These are phyloP conservation scores for Galerucella nymphaeae DNA, from an alignment of 2,888 invertebrate species.

Conservation along the genomic window DNA sequence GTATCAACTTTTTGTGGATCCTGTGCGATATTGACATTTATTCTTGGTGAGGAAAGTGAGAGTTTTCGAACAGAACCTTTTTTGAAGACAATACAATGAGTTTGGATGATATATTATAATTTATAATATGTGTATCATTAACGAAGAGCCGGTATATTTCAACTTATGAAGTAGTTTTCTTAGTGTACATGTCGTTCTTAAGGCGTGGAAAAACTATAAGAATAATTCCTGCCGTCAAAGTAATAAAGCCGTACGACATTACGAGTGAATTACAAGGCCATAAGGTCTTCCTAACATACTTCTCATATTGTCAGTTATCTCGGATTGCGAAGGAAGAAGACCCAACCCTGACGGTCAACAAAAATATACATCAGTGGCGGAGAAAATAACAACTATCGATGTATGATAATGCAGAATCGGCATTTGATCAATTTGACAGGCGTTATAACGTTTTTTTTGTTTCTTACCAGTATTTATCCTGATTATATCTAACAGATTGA, in stretches of 20 bases:
- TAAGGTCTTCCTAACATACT: slow-evolving; percentile 61
- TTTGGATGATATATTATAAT: too few species aligned
- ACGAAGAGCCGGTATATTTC: background rate
- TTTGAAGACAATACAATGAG: too few species aligned
- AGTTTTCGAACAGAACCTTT: too few species aligned
- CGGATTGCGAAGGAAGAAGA: slow-evolving; percentile 41
- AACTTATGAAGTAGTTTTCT: background rate
- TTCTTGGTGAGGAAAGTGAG: too few species aligned
- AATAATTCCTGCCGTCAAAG: slow-evolving; percentile 49
- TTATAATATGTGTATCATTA: background rate
- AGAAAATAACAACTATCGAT: background rate
- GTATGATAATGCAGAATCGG: background rate
- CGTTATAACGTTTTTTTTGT: too few species aligned
- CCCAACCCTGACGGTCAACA: slow-evolving; percentile 40
- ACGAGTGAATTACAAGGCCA: slow-evolving; percentile 62
- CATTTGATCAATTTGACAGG: too few species aligned
- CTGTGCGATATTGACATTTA: too few species aligned
- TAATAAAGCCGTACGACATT: slow-evolving; percentile 63
- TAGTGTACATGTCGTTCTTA: background rate
- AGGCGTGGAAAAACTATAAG: slow-evolving; percentile 18
- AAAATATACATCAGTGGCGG: slow-evolving; percentile 6
- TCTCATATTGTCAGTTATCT: slow-evolving; percentile 55
- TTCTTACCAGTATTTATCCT: too few species aligned
- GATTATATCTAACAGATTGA: too few species aligned
- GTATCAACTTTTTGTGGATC: too few species aligned